Conservation (phyloP, 1,140 invertebrate species). For the Tetramorium parvispinum region DNA sequence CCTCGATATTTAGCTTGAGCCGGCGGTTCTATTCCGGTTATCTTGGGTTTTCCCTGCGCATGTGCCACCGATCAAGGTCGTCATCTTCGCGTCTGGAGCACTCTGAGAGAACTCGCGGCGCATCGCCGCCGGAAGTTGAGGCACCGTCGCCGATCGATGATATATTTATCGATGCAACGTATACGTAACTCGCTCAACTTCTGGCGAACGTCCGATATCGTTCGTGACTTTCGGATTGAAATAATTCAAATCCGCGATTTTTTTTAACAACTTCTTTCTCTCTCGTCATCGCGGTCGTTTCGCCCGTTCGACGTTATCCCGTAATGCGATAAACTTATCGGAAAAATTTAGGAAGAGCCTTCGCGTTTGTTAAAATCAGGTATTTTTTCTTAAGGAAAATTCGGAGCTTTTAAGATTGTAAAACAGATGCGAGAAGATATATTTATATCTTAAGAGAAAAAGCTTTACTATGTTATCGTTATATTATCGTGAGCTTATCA, state of each 20-base stretch:
- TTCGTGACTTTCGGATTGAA: neutral
- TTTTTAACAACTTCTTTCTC: neutral
- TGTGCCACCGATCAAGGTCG: conserved; percentile 23
- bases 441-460: neutral
- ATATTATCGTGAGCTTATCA: neutral
- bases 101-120: neutral
- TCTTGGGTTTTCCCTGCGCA: conserved; percentile 31
- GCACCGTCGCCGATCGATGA: neutral
- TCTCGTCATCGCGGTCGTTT: neutral
- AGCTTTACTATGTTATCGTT: neutral
- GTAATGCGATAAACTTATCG: neutral
- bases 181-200: neutral
- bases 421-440: neutral
- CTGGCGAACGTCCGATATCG: neutral
- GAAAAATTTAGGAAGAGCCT: neutral
- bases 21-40: conserved; percentile 5
- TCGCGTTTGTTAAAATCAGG: neutral
- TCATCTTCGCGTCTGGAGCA: neutral
- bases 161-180: neutral
- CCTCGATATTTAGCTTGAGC: neutral
- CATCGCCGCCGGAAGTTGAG: neutral
- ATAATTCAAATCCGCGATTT: neutral
- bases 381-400: neutral
- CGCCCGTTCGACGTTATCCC: neutral
- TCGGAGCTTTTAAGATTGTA: neutral